Evolutionary conservation across 2,888 invertebrate genomes (phyloP).

Genomic region (Dilophus febrilis): DNA sequence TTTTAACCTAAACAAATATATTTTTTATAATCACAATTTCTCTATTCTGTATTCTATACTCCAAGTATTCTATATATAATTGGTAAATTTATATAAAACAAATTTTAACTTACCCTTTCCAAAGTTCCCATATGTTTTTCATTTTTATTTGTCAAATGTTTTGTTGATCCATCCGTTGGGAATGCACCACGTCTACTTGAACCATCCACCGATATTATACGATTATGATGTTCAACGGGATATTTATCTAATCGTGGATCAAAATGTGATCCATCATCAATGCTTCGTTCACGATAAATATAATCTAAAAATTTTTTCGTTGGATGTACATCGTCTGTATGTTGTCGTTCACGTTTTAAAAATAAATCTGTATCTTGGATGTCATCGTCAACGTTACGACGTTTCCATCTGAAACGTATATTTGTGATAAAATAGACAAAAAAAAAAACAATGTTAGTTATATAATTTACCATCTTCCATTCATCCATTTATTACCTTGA

Average conservation of each 20-base stretch:
- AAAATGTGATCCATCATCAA: conserved; percentile 49
- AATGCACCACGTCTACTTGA: conserved; percentile 20
- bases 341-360: conserved; percentile 54
- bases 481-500: conserved; percentile 21
- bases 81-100: conserved; percentile 4
- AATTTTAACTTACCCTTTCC: conserved; percentile 41
- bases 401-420: conserved; percentile 27
- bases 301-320: conserved; percentile 32
- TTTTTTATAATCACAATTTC: too few relatives aligned
- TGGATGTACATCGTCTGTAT: conserved; percentile 42
- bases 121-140: conserved; percentile 52
- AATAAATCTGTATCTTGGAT: conserved; percentile 50
- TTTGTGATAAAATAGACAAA: conserved; percentile 24
- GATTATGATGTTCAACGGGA: conserved; percentile 22
- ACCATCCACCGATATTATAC: conserved; percentile 13
- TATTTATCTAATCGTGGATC: conserved; percentile 45
- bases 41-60: too few relatives aligned
- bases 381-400: conserved; percentile 42
- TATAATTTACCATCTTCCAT: too few relatives aligned
- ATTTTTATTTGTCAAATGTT: conserved; percentile 22
- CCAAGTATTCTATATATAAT: too few relatives aligned
- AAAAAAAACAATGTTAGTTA: too few relatives aligned
- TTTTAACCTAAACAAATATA: conserved; percentile 38
- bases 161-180: conserved; percentile 12
- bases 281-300: conserved; percentile 38